These are phyloP conservation scores for Lycocorax pyrrhopterus DNA, from an alignment of 2,113 vertebrate species.

Conservation along the genomic window DNA sequence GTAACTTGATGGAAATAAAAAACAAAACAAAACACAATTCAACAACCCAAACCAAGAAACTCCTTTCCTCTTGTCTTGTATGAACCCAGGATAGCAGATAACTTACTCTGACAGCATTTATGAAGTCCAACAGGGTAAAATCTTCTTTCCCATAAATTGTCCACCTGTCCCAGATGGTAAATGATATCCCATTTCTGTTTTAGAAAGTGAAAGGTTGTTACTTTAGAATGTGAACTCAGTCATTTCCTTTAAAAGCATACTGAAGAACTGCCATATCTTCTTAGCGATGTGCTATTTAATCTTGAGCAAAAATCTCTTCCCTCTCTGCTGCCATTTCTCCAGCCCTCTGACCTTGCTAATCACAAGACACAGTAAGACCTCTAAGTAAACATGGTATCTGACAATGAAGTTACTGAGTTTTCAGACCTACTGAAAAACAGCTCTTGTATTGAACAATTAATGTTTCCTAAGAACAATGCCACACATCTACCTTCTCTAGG, in stretches of 20 bases:
- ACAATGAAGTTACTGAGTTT: background rate
- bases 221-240: background rate
- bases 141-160: slow-evolving; percentile 89
- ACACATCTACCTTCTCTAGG: background rate
- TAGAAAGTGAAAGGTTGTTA: slow-evolving; percentile 28
- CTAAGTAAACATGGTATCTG: background rate
- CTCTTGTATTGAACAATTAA: background rate
- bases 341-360: background rate
- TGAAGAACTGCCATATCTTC: background rate
- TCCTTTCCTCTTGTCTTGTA: background rate
- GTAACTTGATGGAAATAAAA: background rate
- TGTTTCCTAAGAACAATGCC: background rate
- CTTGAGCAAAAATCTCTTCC: background rate
- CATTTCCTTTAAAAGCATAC: background rate
- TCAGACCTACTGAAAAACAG: background rate
- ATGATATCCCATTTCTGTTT: slow-evolving; percentile 89
- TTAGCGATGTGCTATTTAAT: background rate
- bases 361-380: background rate
- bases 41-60: background rate
- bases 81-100: background rate
- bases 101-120: slow-evolving; percentile 91
- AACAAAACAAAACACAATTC: background rate
- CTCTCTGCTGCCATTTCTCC: background rate
- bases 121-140: slow-evolving; percentile 95
- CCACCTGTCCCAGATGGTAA: slow-evolving; percentile 99